Evolutionary conservation across 1,140 invertebrate species (phyloP), one percentile per base, ranked within the genome.

Genomic region (Pteromalus puparum): DNA sequence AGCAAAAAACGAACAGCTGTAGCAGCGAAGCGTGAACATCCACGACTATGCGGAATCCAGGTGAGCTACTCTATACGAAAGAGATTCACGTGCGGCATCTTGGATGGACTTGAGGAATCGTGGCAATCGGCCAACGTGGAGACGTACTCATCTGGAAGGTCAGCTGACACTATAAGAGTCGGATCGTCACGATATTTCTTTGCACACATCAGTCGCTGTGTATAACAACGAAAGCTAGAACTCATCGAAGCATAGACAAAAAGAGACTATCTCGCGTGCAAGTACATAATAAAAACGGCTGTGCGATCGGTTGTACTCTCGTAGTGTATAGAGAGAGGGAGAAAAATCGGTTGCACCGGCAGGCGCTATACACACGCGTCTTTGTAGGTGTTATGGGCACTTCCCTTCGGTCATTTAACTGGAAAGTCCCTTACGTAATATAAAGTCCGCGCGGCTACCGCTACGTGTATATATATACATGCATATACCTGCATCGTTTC

Each of bases 381-480:
- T 79, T 73, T 79, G 76, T 84, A 79, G 82, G 76, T 74, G 76
- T 74, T 80, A 67, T 75, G 78, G 61, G 53, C 82, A 86, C 73
- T 87, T 87, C 83, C 85, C 84, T 87, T 85, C 87, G 81, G 65
- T 84, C 84, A 85, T 86, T 87, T 88, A 86, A 87, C 89, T 90
- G 86, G 90, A 91, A 91, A 91, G 90, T 90, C 78, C 88, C 87
- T 91, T 91, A 88, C 87, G 88, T 89, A 91, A 91, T 88, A 89
- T 85, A 85, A 86, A 89, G 88, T 87, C 85, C 88, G 87, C 87
- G 87, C 86, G 87, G 89, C 84, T 89, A 89, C 87, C 86, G 83
- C 53, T 18, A 15, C 1, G 3, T 53, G 73, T 46, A 46, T 80
- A 28, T 3, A n/a, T 30, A 72, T 30, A 28, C 3, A 10, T 70